Evolutionary conservation across 2,888 invertebrate genomes (phyloP).

Genomic region (Ormia ochracea): DNA sequence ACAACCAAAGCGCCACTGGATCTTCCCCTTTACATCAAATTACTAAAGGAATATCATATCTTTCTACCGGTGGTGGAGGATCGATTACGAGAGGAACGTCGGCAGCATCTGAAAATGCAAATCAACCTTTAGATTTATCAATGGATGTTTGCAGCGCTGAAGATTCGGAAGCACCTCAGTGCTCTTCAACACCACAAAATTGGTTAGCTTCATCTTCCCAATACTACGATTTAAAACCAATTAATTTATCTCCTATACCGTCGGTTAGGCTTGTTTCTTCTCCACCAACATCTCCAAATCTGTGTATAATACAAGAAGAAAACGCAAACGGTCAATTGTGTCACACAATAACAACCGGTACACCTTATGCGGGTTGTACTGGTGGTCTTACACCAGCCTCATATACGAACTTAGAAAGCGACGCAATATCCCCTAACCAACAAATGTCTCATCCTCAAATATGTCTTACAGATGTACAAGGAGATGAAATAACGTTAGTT

Average conservation of each 20-base stretch:
- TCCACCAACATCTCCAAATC: constrained; percentile 76
- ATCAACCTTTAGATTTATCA: constrained; percentile 76
- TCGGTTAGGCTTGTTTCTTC: constrained; percentile 76
- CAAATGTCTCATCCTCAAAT: constrained; percentile 86
- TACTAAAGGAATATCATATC: constrained; percentile 83
- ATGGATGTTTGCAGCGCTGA: constrained; percentile 73
- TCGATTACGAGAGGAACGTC: constrained; percentile 87
- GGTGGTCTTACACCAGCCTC: constrained; percentile 66
- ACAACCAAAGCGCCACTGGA: constrained; percentile 68
- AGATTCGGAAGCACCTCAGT: constrained; percentile 32
- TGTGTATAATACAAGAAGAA: constrained; percentile 89
- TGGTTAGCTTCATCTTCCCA: constrained; percentile 73
- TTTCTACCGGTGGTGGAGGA: constrained; percentile 83
- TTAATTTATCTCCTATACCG: constrained; percentile 76
- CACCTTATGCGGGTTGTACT: constrained; percentile 73
- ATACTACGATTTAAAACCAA: constrained; percentile 75
- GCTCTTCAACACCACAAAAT: constrained; percentile 62
- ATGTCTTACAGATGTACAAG: constrained; percentile 93
- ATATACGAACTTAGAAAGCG: constrained; percentile 54
- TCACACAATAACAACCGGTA: constrained; percentile 72
- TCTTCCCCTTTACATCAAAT: constrained; percentile 82
- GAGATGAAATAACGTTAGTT: constrained; percentile 88
- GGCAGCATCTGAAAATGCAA: constrained; percentile 73
- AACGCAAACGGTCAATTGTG: constrained; percentile 78
- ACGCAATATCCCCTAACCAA: constrained; percentile 64